A percentile compares a stretch with the other conserved stretches of the same genome.
Evolutionary conservation across 2,113 vertebrate genomes (phyloP).

Genomic region (Xenus cinereus): DNA sequence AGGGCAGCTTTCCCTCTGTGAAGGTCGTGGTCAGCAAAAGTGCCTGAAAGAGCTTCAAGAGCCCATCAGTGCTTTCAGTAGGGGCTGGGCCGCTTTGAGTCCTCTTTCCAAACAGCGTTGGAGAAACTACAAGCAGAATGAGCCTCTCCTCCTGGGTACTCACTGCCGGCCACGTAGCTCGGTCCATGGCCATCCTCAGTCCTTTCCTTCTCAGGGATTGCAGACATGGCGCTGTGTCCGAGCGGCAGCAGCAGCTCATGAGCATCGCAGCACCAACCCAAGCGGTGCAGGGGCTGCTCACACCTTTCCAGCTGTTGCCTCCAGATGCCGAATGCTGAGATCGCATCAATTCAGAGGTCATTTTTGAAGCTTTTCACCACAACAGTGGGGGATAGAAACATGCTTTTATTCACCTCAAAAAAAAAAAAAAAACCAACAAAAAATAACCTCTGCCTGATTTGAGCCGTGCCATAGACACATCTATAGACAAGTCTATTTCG

Average conservation of each 20-base stretch:
- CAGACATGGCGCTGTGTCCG: accelerated
- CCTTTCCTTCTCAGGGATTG: neutral
- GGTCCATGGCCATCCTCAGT: accelerated
- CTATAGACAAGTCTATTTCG: neutral
- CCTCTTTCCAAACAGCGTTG: neutral
- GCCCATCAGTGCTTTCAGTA: neutral
- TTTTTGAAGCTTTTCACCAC: neutral
- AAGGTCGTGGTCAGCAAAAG: neutral
- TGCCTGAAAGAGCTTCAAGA: neutral
- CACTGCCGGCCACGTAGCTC: accelerated
- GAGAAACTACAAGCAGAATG: neutral
- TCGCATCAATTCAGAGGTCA: neutral
- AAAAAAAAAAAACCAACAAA: neutral
- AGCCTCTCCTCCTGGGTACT: neutral
- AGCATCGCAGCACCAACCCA: neutral
- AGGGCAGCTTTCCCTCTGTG: neutral
- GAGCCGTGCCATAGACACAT: neutral
- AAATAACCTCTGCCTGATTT: neutral
- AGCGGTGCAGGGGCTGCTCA: accelerated
- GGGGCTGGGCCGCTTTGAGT: neutral
- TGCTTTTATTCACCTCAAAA: neutral
- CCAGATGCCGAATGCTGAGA: neutral
- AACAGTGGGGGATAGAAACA: neutral
- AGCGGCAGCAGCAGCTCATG: accelerated
- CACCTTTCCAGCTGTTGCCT: neutral